Base-by-base conservation (phyloP, 2,888 invertebrate species). In the Himalopsyche kuldschensis region DNA sequence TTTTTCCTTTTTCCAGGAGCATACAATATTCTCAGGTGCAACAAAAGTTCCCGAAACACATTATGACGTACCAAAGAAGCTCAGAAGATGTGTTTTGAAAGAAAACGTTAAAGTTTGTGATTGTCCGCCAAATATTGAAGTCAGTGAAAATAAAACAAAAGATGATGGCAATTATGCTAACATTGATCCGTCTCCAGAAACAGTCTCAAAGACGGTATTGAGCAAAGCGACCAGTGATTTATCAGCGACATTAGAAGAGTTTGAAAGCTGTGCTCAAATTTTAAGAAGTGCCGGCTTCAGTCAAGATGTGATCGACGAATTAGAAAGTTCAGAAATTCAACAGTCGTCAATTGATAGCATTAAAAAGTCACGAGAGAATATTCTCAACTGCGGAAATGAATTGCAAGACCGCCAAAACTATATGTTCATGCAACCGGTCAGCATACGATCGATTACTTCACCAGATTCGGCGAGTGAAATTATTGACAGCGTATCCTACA, bases 21-120 rank as follows among this genome's bases (percentile, higher is more conserved):
- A 91, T 86, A 90, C 92, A 87, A 87, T 89, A 85, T 87, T 87
- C 75, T 35, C 30, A 3, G 41, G 15, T n/a, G 47, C 48, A 20
- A 78, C 32, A 47, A 46, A 87, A 48, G 89, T 90, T 81, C 88
- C 90, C 10, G 88, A 91, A 82, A 94, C 93, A 87, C 91, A 94
- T 88, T 96, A 95, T 90, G 96, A 96, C 88, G 95, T 95, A 88
- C 95, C 95, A 88, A 93, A 94, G 89, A 95, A 95, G 90, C 92
- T 95, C 80, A 93, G 92, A 87, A 95, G 95, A 91, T 95, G 94
- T 91, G 81, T 89, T 90, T 81, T 88, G 88, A 87, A 82, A 69
- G 69, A 69, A 69, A 69, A 27, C 30, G 69, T 69, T 11, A 69
- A 69, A 69, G 3, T 69, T 90, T 6, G 89, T 90, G 79, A 91